Base-by-base conservation (phyloP, 2,888 invertebrate species). In the Saturnia pavonia region DNA sequence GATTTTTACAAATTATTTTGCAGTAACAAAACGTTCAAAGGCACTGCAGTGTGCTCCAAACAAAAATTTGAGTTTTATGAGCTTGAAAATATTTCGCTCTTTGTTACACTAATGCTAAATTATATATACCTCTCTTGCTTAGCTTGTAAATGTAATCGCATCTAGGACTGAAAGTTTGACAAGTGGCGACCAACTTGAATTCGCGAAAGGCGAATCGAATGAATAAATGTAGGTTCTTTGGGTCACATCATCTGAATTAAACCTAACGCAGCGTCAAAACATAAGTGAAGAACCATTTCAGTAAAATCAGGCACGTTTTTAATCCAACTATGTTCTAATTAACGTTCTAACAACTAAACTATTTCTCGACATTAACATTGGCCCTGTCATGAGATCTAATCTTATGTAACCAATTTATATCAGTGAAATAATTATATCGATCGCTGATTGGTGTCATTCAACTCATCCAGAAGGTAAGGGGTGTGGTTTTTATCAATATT, bases 371-470 rank as follows among this genome's bases (percentile, higher is more conserved):
- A 76, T 75, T 84, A 84, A 83, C 83, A 82, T 76, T 81, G 82
- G 82, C 78, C 77, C 86, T 91, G 92, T 92, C 93, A 93, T 91
- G 89, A 87, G 91, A 89, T 84, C 84, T 77, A 75, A 75, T 85
- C 93, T 93, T 93, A 93, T 92, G 92, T 93, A 93, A 93, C 90
- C 74, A 77, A 88, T 85, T 88, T 89, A 83, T 88, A 84, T 85
- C 84, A 82, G 85, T 87, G 87, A 90, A 89, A 86, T 88, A 87
- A 85, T 84, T 80, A 78, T 87, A 82, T 80, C 80, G 78, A 82
- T 82, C 78, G 83, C 84, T 85, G 86, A 84, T 88, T 89, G 81
- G 79, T 79, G 80, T 85, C 86, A 88, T 92, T 91, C 91, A 91
- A 88, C 85, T 84, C 80, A 80, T 80, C 79, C 77, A 77, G 78